Evolutionary conservation across 2,888 invertebrate genomes (phyloP).

Genomic region (Leistus spinibarbis): DNA sequence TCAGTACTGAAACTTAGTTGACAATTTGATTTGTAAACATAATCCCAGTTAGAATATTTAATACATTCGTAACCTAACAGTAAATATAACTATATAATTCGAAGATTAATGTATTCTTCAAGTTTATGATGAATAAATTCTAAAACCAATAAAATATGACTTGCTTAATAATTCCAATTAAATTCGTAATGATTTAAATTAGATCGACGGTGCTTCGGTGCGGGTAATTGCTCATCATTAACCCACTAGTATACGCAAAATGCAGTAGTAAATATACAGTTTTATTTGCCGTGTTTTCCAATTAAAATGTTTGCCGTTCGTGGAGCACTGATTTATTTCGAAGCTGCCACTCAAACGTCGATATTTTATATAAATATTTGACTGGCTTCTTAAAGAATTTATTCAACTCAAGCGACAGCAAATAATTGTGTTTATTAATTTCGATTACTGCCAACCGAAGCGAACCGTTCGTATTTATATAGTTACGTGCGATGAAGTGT

Average conservation of each 20-base stretch:
- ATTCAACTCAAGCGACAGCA: conserved; percentile 20
- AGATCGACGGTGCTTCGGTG: not conserved
- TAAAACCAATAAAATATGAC: not conserved
- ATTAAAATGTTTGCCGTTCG: conserved; percentile 24
- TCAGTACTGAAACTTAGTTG: not conserved
- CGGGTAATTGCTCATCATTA: not conserved
- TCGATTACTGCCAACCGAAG: not conserved
- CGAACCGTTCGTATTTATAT: conserved; percentile 24
- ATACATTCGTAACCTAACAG: not conserved
- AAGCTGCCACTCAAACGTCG: conserved; percentile 14
- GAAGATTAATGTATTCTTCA: not conserved
- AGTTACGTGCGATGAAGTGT: conserved; percentile 21
- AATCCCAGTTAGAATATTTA: not conserved
- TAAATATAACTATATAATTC: not conserved
- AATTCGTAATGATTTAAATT: not conserved
- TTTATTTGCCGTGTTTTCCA: conserved; percentile 20
- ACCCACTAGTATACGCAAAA: not conserved
- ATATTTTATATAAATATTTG: conserved; percentile 26
- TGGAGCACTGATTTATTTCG: conserved; percentile 8
- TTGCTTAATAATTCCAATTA: not conserved
- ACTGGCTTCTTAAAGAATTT: conserved; percentile 8
- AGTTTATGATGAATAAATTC: not conserved
- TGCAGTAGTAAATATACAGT: not conserved
- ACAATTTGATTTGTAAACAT: not conserved
- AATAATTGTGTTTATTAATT: conserved; percentile 35